Percentiles rank a stretch among this genome's conserved stretches.
Conservation (phyloP, 2,888 invertebrate genomes). For the Agrilus mali region DNA sequence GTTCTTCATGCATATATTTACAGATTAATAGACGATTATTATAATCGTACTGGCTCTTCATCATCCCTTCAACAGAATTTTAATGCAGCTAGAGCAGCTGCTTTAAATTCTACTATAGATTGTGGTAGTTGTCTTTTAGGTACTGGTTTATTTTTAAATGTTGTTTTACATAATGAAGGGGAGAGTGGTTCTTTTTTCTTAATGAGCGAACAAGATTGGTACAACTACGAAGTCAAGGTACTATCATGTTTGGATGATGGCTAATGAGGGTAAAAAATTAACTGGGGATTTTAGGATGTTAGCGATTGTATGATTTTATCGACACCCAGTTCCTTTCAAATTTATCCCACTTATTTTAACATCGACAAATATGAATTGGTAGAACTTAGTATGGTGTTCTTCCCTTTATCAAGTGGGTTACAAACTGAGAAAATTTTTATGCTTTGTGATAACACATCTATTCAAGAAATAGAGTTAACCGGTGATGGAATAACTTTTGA, state of each 20-base stretch:
- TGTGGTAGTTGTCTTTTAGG: slow-evolving; percentile 33
- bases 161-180: slow-evolving; percentile 30
- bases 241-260: slow-evolving; percentile 6
- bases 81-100: slow-evolving; percentile 16
- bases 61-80: background rate
- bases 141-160: slow-evolving; percentile 20
- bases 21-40: slow-evolving; percentile 3
- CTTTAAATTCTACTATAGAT: slow-evolving; percentile 30
- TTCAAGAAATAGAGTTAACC: slow-evolving; percentile 30
- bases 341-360: slow-evolving; percentile 33
- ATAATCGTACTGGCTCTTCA: background rate
- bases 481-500: slow-evolving; percentile 34
- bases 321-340: slow-evolving; percentile 24
- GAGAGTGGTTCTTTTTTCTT: slow-evolving; percentile 32
- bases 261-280: background rate
- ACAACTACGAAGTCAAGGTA: slow-evolving; percentile 27
- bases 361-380: slow-evolving; percentile 26
- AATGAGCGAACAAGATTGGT: slow-evolving; percentile 35
- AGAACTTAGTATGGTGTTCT: slow-evolving; percentile 29
- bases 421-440: slow-evolving; percentile 31
- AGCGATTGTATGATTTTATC: slow-evolving; percentile 20
- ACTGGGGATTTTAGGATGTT: slow-evolving; percentile 6
- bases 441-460: slow-evolving; percentile 32
- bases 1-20: slow-evolving; percentile 24
- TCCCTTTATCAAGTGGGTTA: slow-evolving; percentile 27